Conservation (phyloP, 1,140 invertebrate genomes). For the Drosophila miranda region DNA sequence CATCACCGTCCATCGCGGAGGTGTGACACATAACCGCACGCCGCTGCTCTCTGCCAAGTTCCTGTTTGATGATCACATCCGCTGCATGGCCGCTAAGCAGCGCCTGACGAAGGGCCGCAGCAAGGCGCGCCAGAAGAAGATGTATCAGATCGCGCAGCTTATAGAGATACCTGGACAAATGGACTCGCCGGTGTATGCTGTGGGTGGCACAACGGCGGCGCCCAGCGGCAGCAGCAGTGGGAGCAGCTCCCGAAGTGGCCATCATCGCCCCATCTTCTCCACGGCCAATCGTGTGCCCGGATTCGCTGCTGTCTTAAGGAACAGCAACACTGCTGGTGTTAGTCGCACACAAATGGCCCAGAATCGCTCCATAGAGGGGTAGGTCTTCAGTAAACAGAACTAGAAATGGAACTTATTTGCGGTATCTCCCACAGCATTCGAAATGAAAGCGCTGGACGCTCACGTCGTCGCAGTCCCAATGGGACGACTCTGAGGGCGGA, state of each 20-base stretch:
- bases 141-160: constrained; percentile 96
- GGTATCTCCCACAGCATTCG: constrained; percentile 57
- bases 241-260: constrained; percentile 63
- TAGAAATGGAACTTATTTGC: not conserved
- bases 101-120: constrained; percentile 92
- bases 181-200: constrained; percentile 83
- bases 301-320: constrained; percentile 86
- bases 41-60: constrained; percentile 95
- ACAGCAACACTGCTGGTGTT: constrained; percentile 82
- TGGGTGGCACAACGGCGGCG: constrained; percentile 67
- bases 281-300: constrained; percentile 86
- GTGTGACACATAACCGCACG: constrained; percentile 86
- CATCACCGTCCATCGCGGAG: constrained; percentile 93
- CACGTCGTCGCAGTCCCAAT: constrained; percentile 68
- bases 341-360: constrained; percentile 77
- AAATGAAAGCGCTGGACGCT: constrained; percentile 77
- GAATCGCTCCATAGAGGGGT: constrained; percentile 80
- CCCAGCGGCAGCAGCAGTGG: constrained; percentile 50
- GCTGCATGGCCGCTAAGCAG: constrained; percentile 97
- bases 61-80: constrained; percentile 99
- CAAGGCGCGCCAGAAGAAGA: constrained; percentile 97
- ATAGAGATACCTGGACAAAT: constrained; percentile 90
- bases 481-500: constrained; percentile 40
- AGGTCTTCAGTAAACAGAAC: constrained; percentile 8
- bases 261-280: constrained; percentile 85